phyloP scores from a whole-genome alignment of 1,140 invertebrate genomes.

The Magallana angulata region DNA sequence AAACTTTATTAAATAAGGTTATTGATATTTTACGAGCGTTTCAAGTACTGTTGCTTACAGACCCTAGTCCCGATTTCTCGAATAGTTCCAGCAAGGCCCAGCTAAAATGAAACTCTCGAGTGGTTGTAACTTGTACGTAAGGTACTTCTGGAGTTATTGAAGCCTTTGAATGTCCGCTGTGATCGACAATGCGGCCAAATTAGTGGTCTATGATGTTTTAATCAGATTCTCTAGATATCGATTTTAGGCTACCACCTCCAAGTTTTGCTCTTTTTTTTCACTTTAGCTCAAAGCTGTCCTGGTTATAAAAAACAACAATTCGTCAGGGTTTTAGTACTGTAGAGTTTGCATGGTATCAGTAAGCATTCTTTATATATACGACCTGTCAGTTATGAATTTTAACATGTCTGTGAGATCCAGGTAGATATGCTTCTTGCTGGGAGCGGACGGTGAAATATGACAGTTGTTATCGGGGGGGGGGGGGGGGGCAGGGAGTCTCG shows the following conservation, averaged over 20 bases:
- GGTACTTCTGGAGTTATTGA: not conserved
- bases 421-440: not conserved
- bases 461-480: not conserved
- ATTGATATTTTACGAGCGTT: not conserved
- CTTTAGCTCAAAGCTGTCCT: not conserved
- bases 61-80: not conserved
- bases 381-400: constrained; percentile 2
- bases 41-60: not conserved
- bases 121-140: not conserved
- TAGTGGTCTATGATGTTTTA: not conserved
- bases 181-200: not conserved
- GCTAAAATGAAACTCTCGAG: constrained; percentile 16
- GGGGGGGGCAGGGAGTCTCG: too few species aligned
- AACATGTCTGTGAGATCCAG: not conserved
- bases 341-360: not conserved
- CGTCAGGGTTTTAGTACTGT: not conserved
- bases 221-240: not conserved
- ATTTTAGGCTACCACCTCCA: not conserved
- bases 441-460: not conserved
- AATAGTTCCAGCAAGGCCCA: not conserved
- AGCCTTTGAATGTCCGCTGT: not conserved
- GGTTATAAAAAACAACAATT: not conserved
- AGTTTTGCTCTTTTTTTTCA: not conserved
- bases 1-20: not conserved
- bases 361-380: not conserved